Percentiles rank a stretch among this genome's conserved stretches.
Evolutionary conservation across 2,113 vertebrate species (phyloP).

Genomic region (Scytalopus superciliaris): DNA sequence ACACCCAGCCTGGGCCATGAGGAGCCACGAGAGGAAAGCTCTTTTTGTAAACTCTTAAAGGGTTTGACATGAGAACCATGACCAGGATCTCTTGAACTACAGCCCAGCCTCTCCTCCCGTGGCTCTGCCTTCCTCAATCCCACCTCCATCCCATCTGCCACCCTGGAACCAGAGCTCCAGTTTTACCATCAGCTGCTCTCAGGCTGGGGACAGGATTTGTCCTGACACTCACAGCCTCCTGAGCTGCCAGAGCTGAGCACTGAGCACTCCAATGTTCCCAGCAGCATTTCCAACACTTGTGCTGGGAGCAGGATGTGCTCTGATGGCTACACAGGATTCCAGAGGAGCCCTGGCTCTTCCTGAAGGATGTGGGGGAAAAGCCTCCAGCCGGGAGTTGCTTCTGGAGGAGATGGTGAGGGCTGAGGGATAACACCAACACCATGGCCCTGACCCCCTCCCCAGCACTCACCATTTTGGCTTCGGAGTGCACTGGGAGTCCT

Average conservation of each 20-base stretch:
- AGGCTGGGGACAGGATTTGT: background rate
- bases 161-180: constrained; percentile 14
- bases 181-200: background rate
- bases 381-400: background rate
- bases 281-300: background rate
- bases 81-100: background rate
- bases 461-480: constrained; percentile 93
- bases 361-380: background rate
- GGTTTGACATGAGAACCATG: background rate
- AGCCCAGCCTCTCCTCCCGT: background rate
- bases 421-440: fast-evolving
- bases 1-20: background rate
- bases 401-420: background rate
- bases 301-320: background rate
- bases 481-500: constrained; percentile 85
- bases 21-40: background rate
- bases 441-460: background rate
- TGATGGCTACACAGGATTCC: background rate
- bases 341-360: fast-evolving
- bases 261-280: background rate
- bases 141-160: constrained; percentile 63
- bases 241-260: background rate
- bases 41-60: too few species aligned
- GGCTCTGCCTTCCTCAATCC: constrained; percentile 13
- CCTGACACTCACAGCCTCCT: background rate